A percentile compares a stretch with the other conserved stretches of the same genome.
phyloP scores from a whole-genome alignment of 2,113 vertebrate species.

The Passer domesticus region DNA sequence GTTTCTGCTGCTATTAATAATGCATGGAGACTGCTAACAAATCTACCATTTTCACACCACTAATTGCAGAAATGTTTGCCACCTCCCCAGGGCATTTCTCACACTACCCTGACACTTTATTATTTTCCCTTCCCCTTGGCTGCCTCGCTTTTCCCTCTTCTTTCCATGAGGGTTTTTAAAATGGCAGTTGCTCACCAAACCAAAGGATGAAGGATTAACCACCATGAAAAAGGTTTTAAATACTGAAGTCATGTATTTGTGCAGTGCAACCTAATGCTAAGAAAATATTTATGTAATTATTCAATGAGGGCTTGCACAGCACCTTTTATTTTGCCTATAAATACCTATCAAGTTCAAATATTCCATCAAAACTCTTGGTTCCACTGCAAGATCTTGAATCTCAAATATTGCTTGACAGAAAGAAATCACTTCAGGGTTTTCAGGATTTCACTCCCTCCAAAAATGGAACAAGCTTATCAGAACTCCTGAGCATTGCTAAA shows the following conservation, averaged over 20 bases:
- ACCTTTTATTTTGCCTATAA: neutral
- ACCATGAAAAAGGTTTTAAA: neutral
- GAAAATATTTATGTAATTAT: neutral
- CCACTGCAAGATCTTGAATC: neutral
- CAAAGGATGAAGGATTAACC: neutral
- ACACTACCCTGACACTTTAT: constrained; percentile 21
- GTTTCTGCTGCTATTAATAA: constrained; percentile 37
- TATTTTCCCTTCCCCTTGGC: neutral
- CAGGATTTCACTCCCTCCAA: neutral
- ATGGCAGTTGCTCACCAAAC: neutral
- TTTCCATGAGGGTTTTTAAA: neutral
- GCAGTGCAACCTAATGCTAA: neutral
- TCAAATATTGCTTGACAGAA: neutral
- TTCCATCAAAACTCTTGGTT: neutral
- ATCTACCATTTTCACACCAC: constrained; percentile 47
- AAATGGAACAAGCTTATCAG: neutral
- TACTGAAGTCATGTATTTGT: neutral
- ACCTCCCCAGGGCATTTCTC: constrained; percentile 55
- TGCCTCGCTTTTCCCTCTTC: neutral
- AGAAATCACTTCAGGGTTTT: neutral
- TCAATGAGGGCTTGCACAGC: neutral
- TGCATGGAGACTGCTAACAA: neutral
- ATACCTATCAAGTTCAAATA: neutral
- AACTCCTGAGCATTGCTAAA: neutral
- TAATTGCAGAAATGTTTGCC: constrained; percentile 59